Evolutionary conservation across 2,888 invertebrate species (phyloP).

Genomic region (Sympetrum striolatum): DNA sequence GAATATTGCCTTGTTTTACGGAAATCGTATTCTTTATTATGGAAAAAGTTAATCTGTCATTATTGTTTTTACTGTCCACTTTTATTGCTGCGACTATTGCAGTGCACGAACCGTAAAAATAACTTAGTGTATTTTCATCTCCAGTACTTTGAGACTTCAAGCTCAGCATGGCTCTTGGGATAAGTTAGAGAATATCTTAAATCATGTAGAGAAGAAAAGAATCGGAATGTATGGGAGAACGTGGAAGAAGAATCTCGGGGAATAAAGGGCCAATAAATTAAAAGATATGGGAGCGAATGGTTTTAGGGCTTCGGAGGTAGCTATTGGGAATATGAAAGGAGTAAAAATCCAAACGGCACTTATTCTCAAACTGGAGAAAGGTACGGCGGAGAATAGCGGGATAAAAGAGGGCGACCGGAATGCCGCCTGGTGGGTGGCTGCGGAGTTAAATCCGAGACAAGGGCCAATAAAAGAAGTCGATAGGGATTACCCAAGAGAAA

Average conservation of each 20-base stretch:
- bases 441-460: constrained; percentile 30
- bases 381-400: neutral
- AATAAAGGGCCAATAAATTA: neutral
- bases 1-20: too few species aligned
- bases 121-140: too few species aligned
- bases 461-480: constrained; percentile 1
- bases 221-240: neutral
- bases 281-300: neutral
- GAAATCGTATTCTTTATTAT: too few species aligned
- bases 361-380: neutral
- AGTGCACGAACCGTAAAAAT: too few species aligned
- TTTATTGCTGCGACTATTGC: too few species aligned
- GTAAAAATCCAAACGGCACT: neutral
- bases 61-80: too few species aligned
- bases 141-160: too few species aligned
- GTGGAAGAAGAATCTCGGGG: neutral
- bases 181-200: too few species aligned
- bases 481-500: neutral
- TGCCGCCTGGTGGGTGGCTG: neutral
- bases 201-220: too few species aligned
- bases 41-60: too few species aligned
- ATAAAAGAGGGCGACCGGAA: neutral
- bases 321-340: neutral
- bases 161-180: too few species aligned
- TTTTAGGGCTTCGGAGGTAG: neutral